These are phyloP conservation scores for Achlya flavicornis DNA, from an alignment of 2,888 invertebrate genomes.

Conservation along the genomic window DNA sequence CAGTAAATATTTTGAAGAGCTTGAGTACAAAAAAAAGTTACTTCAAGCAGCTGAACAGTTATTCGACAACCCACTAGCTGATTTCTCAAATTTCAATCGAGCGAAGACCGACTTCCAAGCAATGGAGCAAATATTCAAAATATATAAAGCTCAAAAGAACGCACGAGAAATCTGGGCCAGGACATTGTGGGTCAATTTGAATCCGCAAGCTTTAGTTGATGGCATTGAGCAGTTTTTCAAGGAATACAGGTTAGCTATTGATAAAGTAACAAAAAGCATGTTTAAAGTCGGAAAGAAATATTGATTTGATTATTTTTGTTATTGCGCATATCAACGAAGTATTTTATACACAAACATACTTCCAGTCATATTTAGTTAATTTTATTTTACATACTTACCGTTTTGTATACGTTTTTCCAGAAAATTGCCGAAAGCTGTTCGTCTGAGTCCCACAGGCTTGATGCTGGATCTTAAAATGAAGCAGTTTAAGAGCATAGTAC, in stretches of 20 bases:
- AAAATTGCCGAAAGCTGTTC: conserved; percentile 87
- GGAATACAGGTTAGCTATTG: conserved; percentile 82
- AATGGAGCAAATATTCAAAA: conserved; percentile 89
- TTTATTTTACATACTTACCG: too few relatives aligned
- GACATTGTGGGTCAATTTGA: conserved; percentile 94
- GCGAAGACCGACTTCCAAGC: conserved; percentile 85
- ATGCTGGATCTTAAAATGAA: conserved; percentile 93
- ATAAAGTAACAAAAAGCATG: background rate
- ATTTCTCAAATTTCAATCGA: conserved; percentile 89
- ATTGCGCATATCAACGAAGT: too few relatives aligned
- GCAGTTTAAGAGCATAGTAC: conserved; percentile 93
- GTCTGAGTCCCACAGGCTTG: conserved; percentile 85
- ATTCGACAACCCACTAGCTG: conserved; percentile 93
- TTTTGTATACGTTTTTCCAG: too few relatives aligned
- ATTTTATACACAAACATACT: too few relatives aligned
- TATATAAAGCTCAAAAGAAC: conserved; percentile 90
- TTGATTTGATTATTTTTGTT: too few relatives aligned
- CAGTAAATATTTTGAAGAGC: conserved; percentile 84
- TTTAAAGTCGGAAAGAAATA: too few relatives aligned
- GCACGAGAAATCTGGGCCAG: conserved; percentile 92
- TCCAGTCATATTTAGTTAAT: too few relatives aligned
- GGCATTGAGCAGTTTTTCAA: conserved; percentile 94
- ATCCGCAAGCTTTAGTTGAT: conserved; percentile 92
- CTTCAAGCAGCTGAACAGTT: conserved; percentile 89
- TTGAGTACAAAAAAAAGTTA: conserved; percentile 86